Percentiles rank a stretch among this genome's conserved stretches.
Conservation (phyloP, 2,888 invertebrate species). For the Sycophila texana region DNA sequence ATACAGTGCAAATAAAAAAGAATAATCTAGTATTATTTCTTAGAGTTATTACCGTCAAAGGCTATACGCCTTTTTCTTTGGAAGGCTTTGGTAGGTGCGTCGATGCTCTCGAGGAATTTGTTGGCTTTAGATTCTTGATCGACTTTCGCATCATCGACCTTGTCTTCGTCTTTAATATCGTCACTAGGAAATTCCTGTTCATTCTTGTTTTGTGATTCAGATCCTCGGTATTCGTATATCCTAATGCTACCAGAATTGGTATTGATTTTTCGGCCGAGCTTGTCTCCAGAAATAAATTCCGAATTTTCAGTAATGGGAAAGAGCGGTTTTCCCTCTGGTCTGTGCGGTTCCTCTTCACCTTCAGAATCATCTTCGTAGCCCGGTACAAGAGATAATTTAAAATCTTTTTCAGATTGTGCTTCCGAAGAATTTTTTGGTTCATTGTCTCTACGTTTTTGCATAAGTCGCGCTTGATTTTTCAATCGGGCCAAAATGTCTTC, state of each 20-base stretch:
- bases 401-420: slow-evolving; percentile 42
- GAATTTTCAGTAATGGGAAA: slow-evolving; percentile 75
- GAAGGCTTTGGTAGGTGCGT: slow-evolving; percentile 76
- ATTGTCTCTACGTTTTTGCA: slow-evolving; percentile 63
- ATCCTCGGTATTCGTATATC: slow-evolving; percentile 62
- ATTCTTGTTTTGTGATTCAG: slow-evolving; percentile 26
- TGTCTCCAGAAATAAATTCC: slow-evolving; percentile 28
- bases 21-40: not conserved
- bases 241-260: slow-evolving; percentile 59
- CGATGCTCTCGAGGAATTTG: slow-evolving; percentile 70
- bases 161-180: slow-evolving; percentile 29
- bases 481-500: slow-evolving; percentile 73
- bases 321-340: slow-evolving; percentile 69
- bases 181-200: slow-evolving; percentile 29
- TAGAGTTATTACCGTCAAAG: slow-evolving; percentile 68
- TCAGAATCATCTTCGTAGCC: slow-evolving; percentile 79
- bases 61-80: slow-evolving; percentile 78
- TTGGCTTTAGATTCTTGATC: slow-evolving; percentile 64
- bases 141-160: slow-evolving; percentile 49
- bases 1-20: slow-evolving; percentile 20
- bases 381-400: slow-evolving; percentile 77
- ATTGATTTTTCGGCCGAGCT: slow-evolving; percentile 60
- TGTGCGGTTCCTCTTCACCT: slow-evolving; percentile 73
- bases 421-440: not conserved
- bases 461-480: slow-evolving; percentile 74